Evolutionary conservation across 1,140 invertebrate species (phyloP), one percentile per base, ranked within the genome.

Genomic region (Aricia agestis): DNA sequence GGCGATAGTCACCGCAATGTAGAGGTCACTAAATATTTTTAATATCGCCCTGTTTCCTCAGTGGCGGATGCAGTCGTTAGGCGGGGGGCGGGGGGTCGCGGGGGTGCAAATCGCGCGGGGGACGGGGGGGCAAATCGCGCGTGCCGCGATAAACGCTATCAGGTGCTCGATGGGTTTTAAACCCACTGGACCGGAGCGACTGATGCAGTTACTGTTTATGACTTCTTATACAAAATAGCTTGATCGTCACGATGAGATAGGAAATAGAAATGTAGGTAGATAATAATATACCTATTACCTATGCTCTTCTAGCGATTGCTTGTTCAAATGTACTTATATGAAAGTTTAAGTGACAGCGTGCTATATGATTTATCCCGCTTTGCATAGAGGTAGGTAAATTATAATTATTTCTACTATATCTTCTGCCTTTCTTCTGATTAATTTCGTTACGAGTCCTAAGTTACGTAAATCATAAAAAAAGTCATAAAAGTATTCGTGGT

Each of bases 121-220:
- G 45, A 9, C 7, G 9, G 74, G 76, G 71, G 2, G 74, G 78
- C 81, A 82, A 86, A 86, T 86, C 83, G 84, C 78, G 79, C 74
- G 84, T 83, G 74, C 79, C 76, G 81, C 76, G 82, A 86, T 86
- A 83, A 76, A 68, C 69, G 75, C 69, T 80, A 82, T 83, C 78
- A 70, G 58, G 11, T 71, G 72, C 78, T 78, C 73, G 82, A 81
- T 80, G 75, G 80, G 82, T 86, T 86, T 86, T 78, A 83, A 84
- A 85, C 80, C 79, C 83, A 82, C 77, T 82, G 78, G 78, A 80
- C 78, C 58, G 72, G 69, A 70, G 58, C 15, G 59, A 61, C 59
- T 63, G 17, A 63, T 63, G 59, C 59, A 63, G 19, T 25, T 11
- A 63, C 19, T 6, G 17, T 59, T 25, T 63, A 63, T 19, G 59